Evolutionary conservation across 2,797 vertebrate genomes (phyloP), one percentile per base, ranked within the genome.

Genomic region (Petrocephalus schoutedeni): DNA sequence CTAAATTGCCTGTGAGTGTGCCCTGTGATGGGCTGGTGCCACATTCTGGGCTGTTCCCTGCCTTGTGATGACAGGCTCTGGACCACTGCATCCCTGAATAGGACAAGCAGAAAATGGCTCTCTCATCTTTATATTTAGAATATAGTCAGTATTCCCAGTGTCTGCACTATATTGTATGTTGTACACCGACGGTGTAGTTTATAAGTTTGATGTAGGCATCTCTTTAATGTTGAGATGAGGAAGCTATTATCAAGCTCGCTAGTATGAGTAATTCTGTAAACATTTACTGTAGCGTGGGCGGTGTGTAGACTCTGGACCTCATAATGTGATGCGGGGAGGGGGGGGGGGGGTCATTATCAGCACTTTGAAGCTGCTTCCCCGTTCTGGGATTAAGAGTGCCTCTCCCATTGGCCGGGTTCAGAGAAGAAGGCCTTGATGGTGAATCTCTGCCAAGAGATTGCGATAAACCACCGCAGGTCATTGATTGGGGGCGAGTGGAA

Each of bases 231-330:
- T 19, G 14, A n/a, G 28, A 67, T 57, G 59, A 57, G 58, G 87
- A 88, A 84, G 61, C 16, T 41, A 54, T 41, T 41, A 82, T 87
- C 57, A 80, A 87, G 53, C 54, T 85, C 45, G 36, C 41, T 59
- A 85, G 77, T 84, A 41, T 88, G 87, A 53, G 57, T 85, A 67
- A 64, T 88, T 88, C 45, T 64, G 77, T 88, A 84, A 88, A 88
- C 57, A 88, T 84, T 84, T 64, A 53, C 80, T 19, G 58, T 88
- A 41, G 36, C 28, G 61, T 82, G 80, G 23, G 59, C 36, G 80
- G 16, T 61, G 83, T 85, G 84, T 85, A 67, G 83, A 71, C 83
- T 88, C 51, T 85, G 82, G 82, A 88, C 82, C 87, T 88, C 82
- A 85, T 88, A 85, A 85, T 88, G 41, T 53, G 74, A 82, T 61